Percentiles rank a stretch among this genome's conserved stretches.
These are phyloP conservation scores for Ferdinandea cuprea DNA, from an alignment of 2,888 invertebrate genomes.

Conservation along the genomic window DNA sequence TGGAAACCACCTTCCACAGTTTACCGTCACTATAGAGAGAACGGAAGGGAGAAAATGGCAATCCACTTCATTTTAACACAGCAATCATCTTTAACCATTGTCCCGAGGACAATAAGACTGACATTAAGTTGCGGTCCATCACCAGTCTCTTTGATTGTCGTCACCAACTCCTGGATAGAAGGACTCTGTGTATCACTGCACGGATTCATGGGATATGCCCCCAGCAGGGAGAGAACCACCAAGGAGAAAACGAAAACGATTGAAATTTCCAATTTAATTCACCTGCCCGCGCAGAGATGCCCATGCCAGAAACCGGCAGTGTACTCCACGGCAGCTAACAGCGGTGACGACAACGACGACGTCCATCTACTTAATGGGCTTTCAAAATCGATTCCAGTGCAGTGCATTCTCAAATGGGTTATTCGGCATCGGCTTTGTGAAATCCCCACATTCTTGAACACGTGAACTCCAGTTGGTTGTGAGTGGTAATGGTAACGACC, in stretches of 20 bases:
- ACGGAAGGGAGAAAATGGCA: slow-evolving; percentile 55
- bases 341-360: slow-evolving; percentile 1
- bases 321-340: not conserved
- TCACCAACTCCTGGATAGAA: slow-evolving; percentile 23
- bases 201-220: slow-evolving; percentile 27
- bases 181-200: slow-evolving; percentile 19
- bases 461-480: slow-evolving; percentile 29
- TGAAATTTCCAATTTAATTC: slow-evolving; percentile 72
- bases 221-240: slow-evolving; percentile 19
- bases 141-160: slow-evolving; percentile 57
- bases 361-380: slow-evolving; percentile 68
- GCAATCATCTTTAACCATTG: slow-evolving; percentile 66
- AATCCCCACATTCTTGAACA: slow-evolving; percentile 35
- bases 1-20: no score
- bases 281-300: slow-evolving; percentile 48
- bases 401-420: slow-evolving; percentile 50
- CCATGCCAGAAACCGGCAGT: no score
- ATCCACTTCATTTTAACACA: slow-evolving; percentile 65
- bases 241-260: slow-evolving; percentile 31
- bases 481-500: slow-evolving; percentile 40
- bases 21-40: slow-evolving; percentile 4
- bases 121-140: slow-evolving; percentile 62
- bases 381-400: slow-evolving; percentile 66
- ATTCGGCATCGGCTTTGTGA: slow-evolving; percentile 34
- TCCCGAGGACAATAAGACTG: slow-evolving; percentile 57